These are phyloP conservation scores for Cotesia congregata DNA, from an alignment of 2,888 invertebrate genomes.

Conservation along the genomic window DNA sequence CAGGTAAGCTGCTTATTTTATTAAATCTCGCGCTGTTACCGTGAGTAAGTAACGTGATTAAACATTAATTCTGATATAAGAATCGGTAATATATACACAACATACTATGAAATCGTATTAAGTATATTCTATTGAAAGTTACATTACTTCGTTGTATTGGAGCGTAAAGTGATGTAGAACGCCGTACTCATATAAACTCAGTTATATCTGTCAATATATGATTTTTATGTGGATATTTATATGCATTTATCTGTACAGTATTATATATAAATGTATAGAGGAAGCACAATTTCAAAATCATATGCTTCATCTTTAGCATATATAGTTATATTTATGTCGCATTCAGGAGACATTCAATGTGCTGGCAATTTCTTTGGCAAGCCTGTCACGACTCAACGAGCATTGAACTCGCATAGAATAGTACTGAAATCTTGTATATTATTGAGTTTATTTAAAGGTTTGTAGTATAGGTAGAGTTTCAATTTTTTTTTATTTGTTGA, in stretches of 20 bases:
- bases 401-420: slow-evolving; percentile 7
- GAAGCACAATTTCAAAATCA: slow-evolving; percentile 5
- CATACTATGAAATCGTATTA: no score
- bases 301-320: background rate
- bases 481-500: no score
- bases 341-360: background rate
- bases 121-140: no score
- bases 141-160: no score
- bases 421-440: background rate
- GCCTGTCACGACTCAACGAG: slow-evolving; percentile 39
- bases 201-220: slow-evolving; percentile 14
- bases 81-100: background rate
- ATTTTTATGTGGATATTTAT: slow-evolving; percentile 1
- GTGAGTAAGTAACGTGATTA: slow-evolving; percentile 11
- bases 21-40: slow-evolving; percentile 1
- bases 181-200: background rate
- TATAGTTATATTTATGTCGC: background rate
- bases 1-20: slow-evolving; percentile 14
- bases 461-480: background rate
- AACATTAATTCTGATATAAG: slow-evolving; percentile 23
- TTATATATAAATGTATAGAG: slow-evolving; percentile 14
- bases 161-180: background rate
- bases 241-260: slow-evolving; percentile 1
- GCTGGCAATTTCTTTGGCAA: slow-evolving; percentile 31
- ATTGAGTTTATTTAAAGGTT: background rate